Evolutionary conservation across 2,797 vertebrate species (phyloP).

Genomic region (Gephyroberyx darwinii): DNA sequence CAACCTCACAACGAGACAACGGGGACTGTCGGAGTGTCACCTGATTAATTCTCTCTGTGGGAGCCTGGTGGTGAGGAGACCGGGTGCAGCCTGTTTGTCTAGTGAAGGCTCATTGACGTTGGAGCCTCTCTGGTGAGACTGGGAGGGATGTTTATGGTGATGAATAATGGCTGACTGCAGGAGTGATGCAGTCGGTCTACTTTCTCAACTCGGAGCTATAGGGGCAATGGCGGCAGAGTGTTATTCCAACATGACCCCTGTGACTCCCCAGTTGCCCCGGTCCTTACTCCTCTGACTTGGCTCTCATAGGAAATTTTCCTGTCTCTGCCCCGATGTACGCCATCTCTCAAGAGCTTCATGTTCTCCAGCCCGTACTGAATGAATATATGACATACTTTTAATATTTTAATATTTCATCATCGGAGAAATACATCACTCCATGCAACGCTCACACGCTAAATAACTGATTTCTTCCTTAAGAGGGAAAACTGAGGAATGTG

Average conservation of each 20-base stretch:
- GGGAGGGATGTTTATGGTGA: constrained; percentile 41
- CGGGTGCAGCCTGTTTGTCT: constrained; percentile 59
- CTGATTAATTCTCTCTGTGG: constrained; percentile 59
- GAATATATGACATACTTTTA: constrained; percentile 40
- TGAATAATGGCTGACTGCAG: constrained; percentile 12
- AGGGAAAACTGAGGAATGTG: constrained; percentile 38
- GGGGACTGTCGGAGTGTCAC: constrained; percentile 26
- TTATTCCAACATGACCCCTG: constrained; percentile 67
- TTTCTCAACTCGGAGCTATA: constrained; percentile 1
- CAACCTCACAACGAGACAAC: constrained; percentile 42
- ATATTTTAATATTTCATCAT: constrained; percentile 37
- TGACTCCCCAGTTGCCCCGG: constrained; percentile 46
- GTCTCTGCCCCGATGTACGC: constrained; percentile 55
- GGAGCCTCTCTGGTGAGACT: constrained; percentile 44
- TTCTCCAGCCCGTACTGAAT: constrained; percentile 34
- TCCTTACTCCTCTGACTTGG: constrained; percentile 44
- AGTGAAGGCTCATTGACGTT: constrained; percentile 62
- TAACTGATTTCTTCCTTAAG: constrained; percentile 57
- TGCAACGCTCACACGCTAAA: constrained; percentile 12
- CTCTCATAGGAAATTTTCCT: constrained; percentile 71
- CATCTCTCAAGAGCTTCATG: constrained; percentile 63
- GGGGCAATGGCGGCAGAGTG: constrained; percentile 52
- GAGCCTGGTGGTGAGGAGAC: constrained; percentile 6
- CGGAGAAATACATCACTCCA: constrained; percentile 35
- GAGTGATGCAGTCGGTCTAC: constrained; percentile 29